These are phyloP conservation scores for Teleopsis dalmanni DNA, from an alignment of 1,140 invertebrate genomes.

Conservation along the genomic window DNA sequence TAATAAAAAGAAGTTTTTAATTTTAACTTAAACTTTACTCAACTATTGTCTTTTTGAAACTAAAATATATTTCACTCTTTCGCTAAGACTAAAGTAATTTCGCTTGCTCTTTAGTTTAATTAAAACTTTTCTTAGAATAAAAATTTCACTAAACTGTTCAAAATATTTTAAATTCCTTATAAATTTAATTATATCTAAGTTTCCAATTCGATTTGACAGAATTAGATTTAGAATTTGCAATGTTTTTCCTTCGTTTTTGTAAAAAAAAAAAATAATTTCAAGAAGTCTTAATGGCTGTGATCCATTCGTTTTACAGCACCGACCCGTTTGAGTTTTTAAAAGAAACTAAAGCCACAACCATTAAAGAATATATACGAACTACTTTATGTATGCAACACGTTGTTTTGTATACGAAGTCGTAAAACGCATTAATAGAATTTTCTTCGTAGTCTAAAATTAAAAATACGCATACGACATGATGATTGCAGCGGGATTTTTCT, in stretches of 20 bases:
- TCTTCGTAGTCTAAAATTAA: slow-evolving; percentile 12
- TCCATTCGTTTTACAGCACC: not conserved
- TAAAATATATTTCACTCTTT: not conserved
- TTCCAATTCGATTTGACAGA: slow-evolving; percentile 10
- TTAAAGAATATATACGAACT: not conserved
- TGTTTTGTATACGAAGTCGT: not conserved
- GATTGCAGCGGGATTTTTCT: not conserved
- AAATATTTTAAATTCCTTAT: not conserved
- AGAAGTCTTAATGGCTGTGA: not conserved
- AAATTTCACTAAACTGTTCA: slow-evolving; percentile 1
- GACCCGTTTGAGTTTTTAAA: slow-evolving; percentile 5
- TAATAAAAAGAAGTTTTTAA: too few relatives aligned
- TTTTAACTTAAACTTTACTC: not conserved
- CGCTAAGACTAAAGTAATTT: not conserved
- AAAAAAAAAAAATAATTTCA: too few relatives aligned
- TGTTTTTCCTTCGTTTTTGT: not conserved
- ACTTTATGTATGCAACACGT: not conserved
- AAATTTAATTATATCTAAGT: slow-evolving; percentile 6
- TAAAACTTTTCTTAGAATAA: slow-evolving; percentile 6
- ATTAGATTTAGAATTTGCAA: slow-evolving; percentile 13
- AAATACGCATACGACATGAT: slow-evolving; percentile 14
- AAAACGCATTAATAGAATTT: not conserved
- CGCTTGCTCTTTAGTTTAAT: not conserved
- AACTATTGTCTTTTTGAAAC: not conserved
- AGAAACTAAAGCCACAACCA: slow-evolving; percentile 4